A percentile compares a stretch with the other conserved stretches of the same genome.
Evolutionary conservation across 1,140 invertebrate genomes (phyloP).

Genomic region (Drosophila bocqueti): DNA sequence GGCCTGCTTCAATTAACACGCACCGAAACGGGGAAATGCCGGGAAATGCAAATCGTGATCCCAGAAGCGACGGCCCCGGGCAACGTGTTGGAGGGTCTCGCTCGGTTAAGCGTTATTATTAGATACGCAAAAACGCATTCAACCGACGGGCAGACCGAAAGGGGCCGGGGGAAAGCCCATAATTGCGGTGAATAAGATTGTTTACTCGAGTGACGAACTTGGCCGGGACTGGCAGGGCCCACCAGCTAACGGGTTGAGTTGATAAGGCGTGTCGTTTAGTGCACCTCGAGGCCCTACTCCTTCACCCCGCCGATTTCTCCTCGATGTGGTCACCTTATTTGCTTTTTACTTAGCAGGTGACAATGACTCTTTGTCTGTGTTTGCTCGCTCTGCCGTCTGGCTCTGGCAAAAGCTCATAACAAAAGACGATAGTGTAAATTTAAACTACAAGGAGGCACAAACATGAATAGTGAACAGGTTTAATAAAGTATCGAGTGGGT

Average conservation of each 20-base stretch:
- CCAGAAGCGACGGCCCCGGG: background rate
- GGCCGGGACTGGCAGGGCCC: constrained; percentile 23
- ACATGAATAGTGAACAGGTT: too few species aligned
- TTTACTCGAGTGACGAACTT: constrained; percentile 43
- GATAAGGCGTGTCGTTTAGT: constrained; percentile 30
- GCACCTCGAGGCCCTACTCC: constrained; percentile 4
- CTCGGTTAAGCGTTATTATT: constrained; percentile 57
- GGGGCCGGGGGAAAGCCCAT: background rate
- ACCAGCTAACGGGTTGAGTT: constrained; percentile 16
- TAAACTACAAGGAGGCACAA: constrained; percentile 38
- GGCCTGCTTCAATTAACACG: constrained; percentile 38
- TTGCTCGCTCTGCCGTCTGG: constrained; percentile 8
- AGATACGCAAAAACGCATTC: constrained; percentile 65
- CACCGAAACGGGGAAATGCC: constrained; percentile 29
- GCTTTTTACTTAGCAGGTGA: constrained; percentile 55
- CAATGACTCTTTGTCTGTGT: constrained; percentile 69
- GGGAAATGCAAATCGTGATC: constrained; percentile 30
- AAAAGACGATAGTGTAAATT: constrained; percentile 63
- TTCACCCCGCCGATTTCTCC: constrained; percentile 1
- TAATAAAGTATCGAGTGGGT: background rate
- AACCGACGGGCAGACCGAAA: constrained; percentile 4
- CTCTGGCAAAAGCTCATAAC: constrained; percentile 14
- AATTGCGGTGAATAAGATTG: constrained; percentile 39
- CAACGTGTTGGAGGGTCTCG: constrained; percentile 26
- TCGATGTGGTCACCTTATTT: constrained; percentile 39